Evolutionary conservation across 2,888 invertebrate genomes (phyloP), one percentile per base, ranked within the genome.

Genomic region (Strigamia maritima): DNA sequence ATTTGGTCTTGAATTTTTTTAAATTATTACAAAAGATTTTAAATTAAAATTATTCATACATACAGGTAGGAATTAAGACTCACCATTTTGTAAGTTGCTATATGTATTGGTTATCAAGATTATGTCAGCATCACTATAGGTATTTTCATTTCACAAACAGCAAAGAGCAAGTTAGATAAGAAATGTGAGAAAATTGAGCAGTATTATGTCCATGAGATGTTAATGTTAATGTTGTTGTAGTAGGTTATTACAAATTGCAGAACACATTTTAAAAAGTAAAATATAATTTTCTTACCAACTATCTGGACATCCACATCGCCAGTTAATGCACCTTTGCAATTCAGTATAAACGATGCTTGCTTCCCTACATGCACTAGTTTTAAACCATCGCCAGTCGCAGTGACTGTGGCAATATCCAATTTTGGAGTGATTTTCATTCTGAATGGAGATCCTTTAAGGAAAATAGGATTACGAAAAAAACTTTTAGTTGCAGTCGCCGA

Each of bases 361-460:
- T 88, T 87, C 83, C 90, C 89, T 44, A 91, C 88, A 7, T 90
- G 89, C 38, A 90, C 88, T 77, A 89, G 87, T 79, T 89, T 88
- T 22, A 92, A 85, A 0, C 91, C 91, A 81, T 89, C 90, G 8
- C 92, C 92, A 81, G 88, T 88, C 8, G 90, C 90, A 74, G 87
- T 86, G 35, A 89, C 87, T 76, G 86, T 85, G 77, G 84, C 85
- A 3, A 88, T 86, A 83, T 88, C 88, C 83, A 87, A 84, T 83
- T 87, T 83, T 83, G 82, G 79, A 85, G 84, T 40, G 16, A 81
- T 80, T 19, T 78, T 49, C 77, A 86, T 82, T 78, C 83, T 82
- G 82, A 86, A 86, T 12, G 86, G 86, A 10, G 86, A 86, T n/a
- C 86, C 86, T 86, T 79, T 65, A 81, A 49, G 12, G 28, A 54